Evolutionary conservation across 2,888 invertebrate species (phyloP).

Genomic region (Eupithecia inturbata): DNA sequence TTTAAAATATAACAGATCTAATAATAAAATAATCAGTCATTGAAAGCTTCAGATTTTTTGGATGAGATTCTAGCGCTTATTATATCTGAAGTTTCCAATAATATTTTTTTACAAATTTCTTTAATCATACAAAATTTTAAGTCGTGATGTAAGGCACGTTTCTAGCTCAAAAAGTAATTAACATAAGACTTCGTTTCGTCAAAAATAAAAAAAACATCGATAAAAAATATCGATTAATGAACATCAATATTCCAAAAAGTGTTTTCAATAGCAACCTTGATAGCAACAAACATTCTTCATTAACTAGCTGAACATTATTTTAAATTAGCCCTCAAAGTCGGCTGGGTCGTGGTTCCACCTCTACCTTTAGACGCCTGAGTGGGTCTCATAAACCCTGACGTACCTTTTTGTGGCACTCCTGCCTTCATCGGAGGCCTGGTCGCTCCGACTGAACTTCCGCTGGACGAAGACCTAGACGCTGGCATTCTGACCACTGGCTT

Average conservation of each 20-base stretch:
- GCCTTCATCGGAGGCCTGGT: constrained; percentile 75
- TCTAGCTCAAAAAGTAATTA: constrained; percentile 9
- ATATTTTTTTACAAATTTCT: constrained; percentile 56
- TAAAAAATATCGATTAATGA: constrained; percentile 10
- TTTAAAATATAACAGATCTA: constrained; percentile 68
- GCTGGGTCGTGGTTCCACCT: constrained; percentile 63
- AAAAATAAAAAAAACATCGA: constrained; percentile 2
- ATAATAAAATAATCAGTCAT: constrained; percentile 73
- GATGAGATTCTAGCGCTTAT: constrained; percentile 78
- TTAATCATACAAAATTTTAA: constrained; percentile 44
- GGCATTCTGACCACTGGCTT: constrained; percentile 69
- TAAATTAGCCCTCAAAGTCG: constrained; percentile 64
- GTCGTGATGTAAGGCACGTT: constrained; percentile 26
- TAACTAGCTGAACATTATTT: constrained; percentile 55
- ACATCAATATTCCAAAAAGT: constrained; percentile 21
- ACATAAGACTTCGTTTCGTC: neutral
- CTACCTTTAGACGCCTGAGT: constrained; percentile 93
- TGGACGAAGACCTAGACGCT: constrained; percentile 78
- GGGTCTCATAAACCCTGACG: constrained; percentile 92
- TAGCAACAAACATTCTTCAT: neutral
- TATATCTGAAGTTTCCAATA: constrained; percentile 80
- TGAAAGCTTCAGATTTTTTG: constrained; percentile 77
- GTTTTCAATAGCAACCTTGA: neutral
- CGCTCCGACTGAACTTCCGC: constrained; percentile 80
- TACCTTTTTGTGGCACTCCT: constrained; percentile 55